Evolutionary conservation across 2,888 invertebrate species (phyloP).

Genomic region (Brachyptera putata): DNA sequence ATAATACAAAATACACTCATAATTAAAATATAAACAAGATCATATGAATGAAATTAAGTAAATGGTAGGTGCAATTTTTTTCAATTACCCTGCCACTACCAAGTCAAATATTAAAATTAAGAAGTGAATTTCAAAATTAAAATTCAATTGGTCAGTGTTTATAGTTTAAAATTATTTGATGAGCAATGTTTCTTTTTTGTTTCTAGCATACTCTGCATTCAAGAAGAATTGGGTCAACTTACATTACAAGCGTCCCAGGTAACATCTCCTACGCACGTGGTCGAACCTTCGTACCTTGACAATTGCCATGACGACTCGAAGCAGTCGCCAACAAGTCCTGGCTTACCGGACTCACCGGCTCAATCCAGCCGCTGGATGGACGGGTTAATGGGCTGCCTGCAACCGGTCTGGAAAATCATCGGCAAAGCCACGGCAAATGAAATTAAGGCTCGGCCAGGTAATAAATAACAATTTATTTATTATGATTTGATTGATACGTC

Average conservation of each 20-base stretch:
- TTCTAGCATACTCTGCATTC: slow-evolving; percentile 60
- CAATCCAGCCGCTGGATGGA: slow-evolving; percentile 61
- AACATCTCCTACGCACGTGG: not conserved
- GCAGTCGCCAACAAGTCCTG: slow-evolving; percentile 37
- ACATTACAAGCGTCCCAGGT: slow-evolving; percentile 40
- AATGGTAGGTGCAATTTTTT: too few species aligned
- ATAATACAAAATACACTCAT: too few species aligned
- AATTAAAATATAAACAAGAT: too few species aligned
- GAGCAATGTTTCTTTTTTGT: too few species aligned
- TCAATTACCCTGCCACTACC: too few species aligned
- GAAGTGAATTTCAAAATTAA: too few species aligned
- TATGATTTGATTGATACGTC: too few species aligned
- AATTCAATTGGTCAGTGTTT: too few species aligned
- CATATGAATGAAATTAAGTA: too few species aligned
- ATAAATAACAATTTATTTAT: too few species aligned
- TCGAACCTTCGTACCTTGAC: slow-evolving; percentile 4
- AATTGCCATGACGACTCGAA: not conserved
- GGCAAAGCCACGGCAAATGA: slow-evolving; percentile 71
- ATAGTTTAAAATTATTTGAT: too few species aligned
- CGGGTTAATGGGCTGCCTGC: slow-evolving; percentile 82
- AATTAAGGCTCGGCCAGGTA: slow-evolving; percentile 61
- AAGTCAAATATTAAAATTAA: too few species aligned
- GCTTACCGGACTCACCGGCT: slow-evolving; percentile 25
- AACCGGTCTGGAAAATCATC: slow-evolving; percentile 82
- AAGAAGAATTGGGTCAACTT: slow-evolving; percentile 59